Conservation (phyloP, 2,888 invertebrate genomes). For the Tetranychus truncatus region DNA sequence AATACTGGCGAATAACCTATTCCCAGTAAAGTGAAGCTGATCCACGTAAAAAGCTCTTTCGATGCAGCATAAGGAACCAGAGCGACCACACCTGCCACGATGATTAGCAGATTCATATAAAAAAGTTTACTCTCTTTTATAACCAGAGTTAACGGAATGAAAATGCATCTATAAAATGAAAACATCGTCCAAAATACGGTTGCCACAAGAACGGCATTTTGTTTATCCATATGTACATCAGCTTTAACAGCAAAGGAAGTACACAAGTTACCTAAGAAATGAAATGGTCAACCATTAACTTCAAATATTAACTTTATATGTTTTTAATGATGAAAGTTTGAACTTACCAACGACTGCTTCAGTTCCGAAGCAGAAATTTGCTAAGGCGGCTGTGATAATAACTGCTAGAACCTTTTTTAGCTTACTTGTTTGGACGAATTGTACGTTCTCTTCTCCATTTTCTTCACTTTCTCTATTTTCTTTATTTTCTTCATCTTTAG, state of each 20-base stretch:
- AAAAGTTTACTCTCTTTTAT: not conserved
- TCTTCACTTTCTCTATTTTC: no score
- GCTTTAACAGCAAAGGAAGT: not conserved
- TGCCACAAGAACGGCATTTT: not conserved
- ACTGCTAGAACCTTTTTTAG: not conserved
- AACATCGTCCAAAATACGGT: not conserved
- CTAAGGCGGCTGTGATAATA: not conserved
- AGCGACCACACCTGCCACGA: not conserved
- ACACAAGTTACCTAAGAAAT: not conserved
- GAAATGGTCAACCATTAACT: no score
- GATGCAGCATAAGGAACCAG: not conserved
- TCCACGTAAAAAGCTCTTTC: not conserved
- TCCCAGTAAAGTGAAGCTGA: not conserved
- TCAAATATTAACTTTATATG: no score
- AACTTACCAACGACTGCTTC: not conserved
- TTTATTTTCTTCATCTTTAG: no score
- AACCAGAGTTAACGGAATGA: not conserved
- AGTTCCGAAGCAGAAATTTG: not conserved
- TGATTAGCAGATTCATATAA: not conserved
- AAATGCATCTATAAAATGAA: not conserved
- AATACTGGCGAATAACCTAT: not conserved
- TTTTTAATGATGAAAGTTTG: not conserved
- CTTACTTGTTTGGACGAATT: not conserved
- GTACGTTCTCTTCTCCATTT: no score
- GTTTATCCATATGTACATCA: not conserved